phyloP scores from a whole-genome alignment of 2,888 invertebrate species.

The Cataglyphis rosenhaueri region DNA sequence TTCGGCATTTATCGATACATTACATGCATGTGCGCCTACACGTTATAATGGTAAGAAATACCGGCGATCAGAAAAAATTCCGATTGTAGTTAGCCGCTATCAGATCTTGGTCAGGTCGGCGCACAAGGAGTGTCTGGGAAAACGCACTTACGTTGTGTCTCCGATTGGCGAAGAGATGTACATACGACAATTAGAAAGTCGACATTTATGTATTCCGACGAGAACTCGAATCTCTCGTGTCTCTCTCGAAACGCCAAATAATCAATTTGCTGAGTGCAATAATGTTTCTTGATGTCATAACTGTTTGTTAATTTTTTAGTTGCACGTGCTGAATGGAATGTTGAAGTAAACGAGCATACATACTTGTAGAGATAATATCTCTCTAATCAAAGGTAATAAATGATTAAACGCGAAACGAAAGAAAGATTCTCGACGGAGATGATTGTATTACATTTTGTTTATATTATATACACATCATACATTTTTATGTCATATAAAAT shows the following conservation, averaged over 20 bases:
- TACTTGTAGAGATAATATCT: neutral
- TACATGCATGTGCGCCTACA: constrained; percentile 76
- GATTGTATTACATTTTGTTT: neutral
- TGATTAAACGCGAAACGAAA: neutral
- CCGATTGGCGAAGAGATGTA: constrained; percentile 47
- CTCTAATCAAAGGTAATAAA: constrained; percentile 22
- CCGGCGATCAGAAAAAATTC: constrained; percentile 78
- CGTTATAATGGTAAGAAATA: constrained; percentile 80
- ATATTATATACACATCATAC: neutral
- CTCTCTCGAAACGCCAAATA: neutral
- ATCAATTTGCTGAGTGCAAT: constrained; percentile 11
- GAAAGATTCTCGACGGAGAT: neutral
- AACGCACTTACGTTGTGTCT: constrained; percentile 73
- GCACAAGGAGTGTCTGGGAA: constrained; percentile 80
- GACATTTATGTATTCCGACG: constrained; percentile 35
- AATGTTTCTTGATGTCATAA: neutral
- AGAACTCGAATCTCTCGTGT: constrained; percentile 2
- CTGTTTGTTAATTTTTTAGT: constrained; percentile 7
- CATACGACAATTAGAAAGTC: constrained; percentile 54
- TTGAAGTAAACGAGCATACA: neutral
- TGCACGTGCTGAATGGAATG: neutral
- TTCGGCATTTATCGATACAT: constrained; percentile 75
- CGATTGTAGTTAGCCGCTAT: constrained; percentile 82
- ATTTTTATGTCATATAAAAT: neutral
- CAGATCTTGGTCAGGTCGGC: constrained; percentile 79